Evolutionary conservation across 2,888 invertebrate genomes (phyloP), one percentile per base, ranked within the genome.

Genomic region (Nemoura dubitans): DNA sequence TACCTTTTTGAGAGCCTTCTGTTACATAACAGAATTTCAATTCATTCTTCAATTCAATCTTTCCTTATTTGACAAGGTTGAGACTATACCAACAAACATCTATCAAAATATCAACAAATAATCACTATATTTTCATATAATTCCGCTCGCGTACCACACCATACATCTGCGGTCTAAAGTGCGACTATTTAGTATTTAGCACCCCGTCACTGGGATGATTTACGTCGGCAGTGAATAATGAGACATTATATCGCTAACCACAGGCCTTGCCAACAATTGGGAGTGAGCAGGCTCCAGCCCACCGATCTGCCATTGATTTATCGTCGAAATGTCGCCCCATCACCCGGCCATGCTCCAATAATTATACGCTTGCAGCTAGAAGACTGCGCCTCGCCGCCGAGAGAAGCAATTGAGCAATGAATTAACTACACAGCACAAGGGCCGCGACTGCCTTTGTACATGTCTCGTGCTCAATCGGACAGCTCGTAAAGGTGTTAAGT

Each of bases 271-370:
- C 36, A 36, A 36, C 36, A 36, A 36, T 36, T 36, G 36, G 36
- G 36, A 36, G 36, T 36, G 36, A 6, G 78, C 29, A 29, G 14
- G 78, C 78, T 5, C 36, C 5, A 6, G 83, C 25, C 25, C 3
- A 28, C 7, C 83, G 83, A 83, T 83, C 36, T 83, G 25, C 43
- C 82, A 26, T 36, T 43, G 83, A 83, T 83, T 83, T 83, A 83
- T 83, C 3, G 42, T 26, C 10, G 14, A 25, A 25, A 43, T 59
- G 42, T 83, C 59, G 42, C 10, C 26, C 43, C 21, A 83, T 83
- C 83, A 83, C 43, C 43, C 42, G 83, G 43, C 59, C 26, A 1
- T 3, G 26, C 25, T 42, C 25, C 16, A 42, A 83, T 83, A 83
- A 83, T 83, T 83, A 83, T 43, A 83, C 43, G 25, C 29, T 83